Conservation (phyloP, 2,888 invertebrate species). For the Bruchidius siliquastri region DNA sequence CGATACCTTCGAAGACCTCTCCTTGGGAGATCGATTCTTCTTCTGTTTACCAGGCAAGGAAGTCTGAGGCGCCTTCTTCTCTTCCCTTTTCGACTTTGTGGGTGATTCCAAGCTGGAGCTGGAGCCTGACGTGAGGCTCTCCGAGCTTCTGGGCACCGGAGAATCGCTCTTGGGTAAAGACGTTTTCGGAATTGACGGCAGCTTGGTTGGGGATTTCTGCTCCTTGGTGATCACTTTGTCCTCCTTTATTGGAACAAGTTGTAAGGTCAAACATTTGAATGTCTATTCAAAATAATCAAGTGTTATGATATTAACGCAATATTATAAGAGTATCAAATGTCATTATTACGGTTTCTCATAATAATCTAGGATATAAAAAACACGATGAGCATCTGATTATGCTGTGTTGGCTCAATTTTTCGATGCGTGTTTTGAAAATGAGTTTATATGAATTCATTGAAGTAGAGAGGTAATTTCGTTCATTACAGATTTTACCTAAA, state of each 20-base stretch:
- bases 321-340: too few relatives aligned
- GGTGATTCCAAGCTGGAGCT: conserved; percentile 36
- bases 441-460: too few relatives aligned
- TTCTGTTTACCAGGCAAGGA: background rate
- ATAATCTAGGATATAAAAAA: too few relatives aligned
- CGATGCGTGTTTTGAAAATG: too few relatives aligned
- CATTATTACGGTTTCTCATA: too few relatives aligned
- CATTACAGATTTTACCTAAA: too few relatives aligned
- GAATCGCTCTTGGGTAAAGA: conserved; percentile 13
- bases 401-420: too few relatives aligned
- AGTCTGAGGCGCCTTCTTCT: conserved; percentile 27
- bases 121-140: conserved; percentile 25
- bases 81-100: conserved; percentile 40
- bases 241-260: conserved; percentile 28
- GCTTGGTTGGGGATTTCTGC: conserved; percentile 17
- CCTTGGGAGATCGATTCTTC: background rate
- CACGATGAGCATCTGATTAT: too few relatives aligned
- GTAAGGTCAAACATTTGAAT: conserved; percentile 31
- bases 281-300: too few relatives aligned
- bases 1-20: background rate
- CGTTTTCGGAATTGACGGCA: conserved; percentile 7
- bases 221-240: conserved; percentile 8
- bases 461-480: too few relatives aligned
- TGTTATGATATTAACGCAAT: too few relatives aligned
- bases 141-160: background rate